phyloP scores from a whole-genome alignment of 2,113 vertebrate genomes.

The Cavia aperea region DNA sequence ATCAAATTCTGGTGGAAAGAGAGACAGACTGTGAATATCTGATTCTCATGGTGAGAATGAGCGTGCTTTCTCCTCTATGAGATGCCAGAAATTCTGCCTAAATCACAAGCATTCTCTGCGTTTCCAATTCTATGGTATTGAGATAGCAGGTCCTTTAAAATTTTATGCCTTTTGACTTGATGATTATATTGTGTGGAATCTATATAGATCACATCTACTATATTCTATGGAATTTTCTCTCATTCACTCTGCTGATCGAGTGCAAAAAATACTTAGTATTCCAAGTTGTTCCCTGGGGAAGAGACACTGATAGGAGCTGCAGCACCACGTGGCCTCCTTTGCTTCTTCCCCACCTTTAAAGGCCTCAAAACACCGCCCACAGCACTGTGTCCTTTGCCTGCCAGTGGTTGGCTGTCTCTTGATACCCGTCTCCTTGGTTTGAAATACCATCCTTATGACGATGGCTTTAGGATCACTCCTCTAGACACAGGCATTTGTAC shows the following conservation, averaged over 20 bases:
- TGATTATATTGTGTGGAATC: not conserved
- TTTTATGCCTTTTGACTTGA: not conserved
- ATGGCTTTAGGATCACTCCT: not conserved
- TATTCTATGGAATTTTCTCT: not conserved
- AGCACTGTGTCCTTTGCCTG: not conserved
- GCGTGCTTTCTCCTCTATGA: not conserved
- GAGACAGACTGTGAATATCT: not conserved
- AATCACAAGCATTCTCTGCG: not conserved
- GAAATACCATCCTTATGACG: not conserved
- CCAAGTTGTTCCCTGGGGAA: not conserved
- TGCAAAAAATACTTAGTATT: not conserved
- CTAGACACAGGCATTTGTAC: not conserved
- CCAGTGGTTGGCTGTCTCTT: not conserved
- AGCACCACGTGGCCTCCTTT: not conserved
- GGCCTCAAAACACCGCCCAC: not conserved
- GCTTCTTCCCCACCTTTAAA: not conserved
- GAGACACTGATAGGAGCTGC: not conserved
- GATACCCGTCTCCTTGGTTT: not conserved
- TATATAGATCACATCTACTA: not conserved
- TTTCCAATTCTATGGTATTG: not conserved
- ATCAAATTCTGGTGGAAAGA: slow-evolving; percentile 47
- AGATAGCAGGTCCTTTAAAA: not conserved
- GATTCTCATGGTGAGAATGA: not conserved
- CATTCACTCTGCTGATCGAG: not conserved
- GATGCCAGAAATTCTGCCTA: not conserved